These are phyloP conservation scores for Drosophila sturtevanti DNA, from an alignment of 1,140 invertebrate species.

Conservation along the genomic window DNA sequence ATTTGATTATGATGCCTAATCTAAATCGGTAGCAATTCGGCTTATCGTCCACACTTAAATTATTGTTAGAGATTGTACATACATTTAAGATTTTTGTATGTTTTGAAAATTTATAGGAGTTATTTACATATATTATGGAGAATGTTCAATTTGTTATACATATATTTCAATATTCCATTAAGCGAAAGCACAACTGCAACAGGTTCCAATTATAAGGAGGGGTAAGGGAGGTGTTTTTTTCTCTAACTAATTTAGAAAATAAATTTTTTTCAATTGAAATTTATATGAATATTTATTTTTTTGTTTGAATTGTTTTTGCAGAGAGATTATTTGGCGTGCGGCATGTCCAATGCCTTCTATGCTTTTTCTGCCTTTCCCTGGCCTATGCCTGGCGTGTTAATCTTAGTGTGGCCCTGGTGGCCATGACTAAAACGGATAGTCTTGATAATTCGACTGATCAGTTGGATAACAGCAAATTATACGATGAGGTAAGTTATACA, in stretches of 20 bases:
- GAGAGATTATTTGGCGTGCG: conserved; percentile 84
- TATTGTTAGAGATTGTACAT: background rate
- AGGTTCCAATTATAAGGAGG: no score
- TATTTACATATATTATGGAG: no score
- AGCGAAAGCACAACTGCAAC: no score
- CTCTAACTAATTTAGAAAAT: background rate
- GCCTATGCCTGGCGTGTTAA: conserved; percentile 87
- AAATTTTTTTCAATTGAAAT: background rate
- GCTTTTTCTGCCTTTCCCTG: conserved; percentile 86
- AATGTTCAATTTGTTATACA: background rate
- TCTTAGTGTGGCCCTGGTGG: conserved; percentile 86
- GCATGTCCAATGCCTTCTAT: conserved; percentile 87
- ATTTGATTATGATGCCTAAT: background rate
- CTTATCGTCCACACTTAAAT: background rate
- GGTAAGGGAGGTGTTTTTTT: background rate
- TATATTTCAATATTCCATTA: background rate
- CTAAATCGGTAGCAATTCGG: background rate
- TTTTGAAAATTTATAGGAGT: no score
- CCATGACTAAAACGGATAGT: conserved; percentile 54
- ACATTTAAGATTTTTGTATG: background rate
- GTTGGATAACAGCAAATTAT: background rate
- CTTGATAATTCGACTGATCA: conserved; percentile 39
- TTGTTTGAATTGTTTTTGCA: conserved; percentile 28
- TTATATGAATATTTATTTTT: background rate
- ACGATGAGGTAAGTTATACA: background rate